Base-by-base conservation (phyloP, 1,140 invertebrate genomes). In the Hermetia illucens region DNA sequence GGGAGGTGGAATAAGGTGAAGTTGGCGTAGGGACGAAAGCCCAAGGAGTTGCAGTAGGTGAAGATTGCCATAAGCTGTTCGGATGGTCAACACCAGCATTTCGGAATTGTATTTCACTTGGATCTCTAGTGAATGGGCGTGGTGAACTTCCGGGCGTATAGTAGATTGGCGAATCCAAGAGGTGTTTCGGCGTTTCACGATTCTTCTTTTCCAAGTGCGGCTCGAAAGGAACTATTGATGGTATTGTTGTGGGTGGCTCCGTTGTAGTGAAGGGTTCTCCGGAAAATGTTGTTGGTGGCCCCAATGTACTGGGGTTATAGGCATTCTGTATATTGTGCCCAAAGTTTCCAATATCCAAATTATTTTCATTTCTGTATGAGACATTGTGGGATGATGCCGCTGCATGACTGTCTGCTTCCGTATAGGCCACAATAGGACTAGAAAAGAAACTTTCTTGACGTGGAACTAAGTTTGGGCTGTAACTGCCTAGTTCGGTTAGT, bases 111-210 rank as follows among this genome's bases (percentile, higher is more conserved):
- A 9, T 9, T 34, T 55, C 49, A 9, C 46, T 45, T 5, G 53
- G 53, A 37, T 60, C 56, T 0, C 50, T 51, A 2, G 57, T 58
- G 4, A 55, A 57, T 16, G 55, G 55, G n/a, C 50, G 41, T 9
- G 46, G 42, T 34, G 32, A 35, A 29, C 40, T 36, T 36, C 41
- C 10, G 17, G 48, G 51, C 4, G 35, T 21, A 35, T 43, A 27
- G 10, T 18, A 35, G 15, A 58, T 55, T 38, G 58, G 58, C 9
- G 58, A 48, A 38, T 61, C 55, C 3, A 60, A 43, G 17, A 60
- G 35, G 0, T 50, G 44, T 27, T 57, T 53, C 12, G 57, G 57
- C 2, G 58, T 59, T 9, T 54, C 47, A 21, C 54, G 44, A 13
- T 47, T 20, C 33, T 31, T 5, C 9, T 39, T 5, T 10, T 41